Percentiles rank a stretch among this genome's conserved stretches.
Conservation (phyloP, 1,140 invertebrate species). For the Piezodorus guildinii region DNA sequence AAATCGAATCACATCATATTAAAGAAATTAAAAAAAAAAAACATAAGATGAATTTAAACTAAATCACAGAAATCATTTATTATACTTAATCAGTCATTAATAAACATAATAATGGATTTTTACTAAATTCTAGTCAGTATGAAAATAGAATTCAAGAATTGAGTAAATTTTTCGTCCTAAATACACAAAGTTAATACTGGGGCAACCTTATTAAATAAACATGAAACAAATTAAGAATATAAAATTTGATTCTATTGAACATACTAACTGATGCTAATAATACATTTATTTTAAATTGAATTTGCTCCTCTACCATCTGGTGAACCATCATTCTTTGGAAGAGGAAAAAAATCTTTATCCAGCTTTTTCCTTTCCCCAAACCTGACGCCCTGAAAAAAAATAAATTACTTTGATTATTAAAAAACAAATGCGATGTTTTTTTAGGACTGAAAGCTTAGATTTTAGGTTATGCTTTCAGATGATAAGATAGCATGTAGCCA, state of each 20-base stretch:
- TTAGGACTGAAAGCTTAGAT: too few relatives aligned
- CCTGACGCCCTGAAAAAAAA: not conserved
- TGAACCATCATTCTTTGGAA: not conserved
- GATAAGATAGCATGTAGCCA: too few relatives aligned
- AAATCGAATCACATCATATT: too few relatives aligned
- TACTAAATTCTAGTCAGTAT: not conserved
- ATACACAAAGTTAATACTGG: too few relatives aligned
- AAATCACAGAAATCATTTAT: constrained; percentile 15
- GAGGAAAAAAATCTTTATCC: not conserved
- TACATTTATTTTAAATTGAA: not conserved
- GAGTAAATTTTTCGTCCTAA: not conserved
- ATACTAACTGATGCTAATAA: not conserved
- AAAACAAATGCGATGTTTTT: too few relatives aligned
- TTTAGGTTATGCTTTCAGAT: too few relatives aligned
- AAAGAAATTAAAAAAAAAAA: not conserved
- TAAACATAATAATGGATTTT: not conserved
- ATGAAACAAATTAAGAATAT: not conserved
- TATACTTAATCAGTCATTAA: constrained; percentile 11
- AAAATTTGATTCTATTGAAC: not conserved
- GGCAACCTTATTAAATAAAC: not conserved
- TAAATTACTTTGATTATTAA: too few relatives aligned
- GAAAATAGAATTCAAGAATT: not conserved
- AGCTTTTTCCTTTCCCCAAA: not conserved
- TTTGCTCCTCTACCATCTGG: constrained; percentile 1
- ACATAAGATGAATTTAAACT: not conserved